Base-by-base conservation (phyloP, 2,888 invertebrate species). In the Habroteleia sp. region DNA sequence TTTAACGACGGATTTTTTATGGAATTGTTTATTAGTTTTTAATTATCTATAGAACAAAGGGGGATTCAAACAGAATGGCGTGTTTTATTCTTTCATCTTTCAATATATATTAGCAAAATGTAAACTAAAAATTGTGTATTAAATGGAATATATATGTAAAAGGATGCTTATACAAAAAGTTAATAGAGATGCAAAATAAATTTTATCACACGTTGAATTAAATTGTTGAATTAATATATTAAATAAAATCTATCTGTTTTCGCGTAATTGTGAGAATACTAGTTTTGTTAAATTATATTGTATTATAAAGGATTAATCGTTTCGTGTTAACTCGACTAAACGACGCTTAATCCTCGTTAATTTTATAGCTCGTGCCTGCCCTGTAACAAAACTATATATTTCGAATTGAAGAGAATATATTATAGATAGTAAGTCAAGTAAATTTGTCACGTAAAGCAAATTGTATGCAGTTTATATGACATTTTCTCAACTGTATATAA, bases 361-460 rank as follows among this genome's bases (percentile, higher is more conserved):
- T 66, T 66, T 58, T 48, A 68, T 74, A 74, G 74, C 74, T 74
- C 68, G 66, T 74, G 74, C 74, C 74, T 74, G 74, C 68, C 74
- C 62, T 68, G 39, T 65, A 16, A 54, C 46, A 50, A 46, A 74
- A 62, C 17, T 54, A 62, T 56, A 42, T 74, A 68, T 73, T 37
- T n/a, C n/a, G 14, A 66, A 60, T 50, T 66, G 39, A 58, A 62
- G 14, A 50, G 17, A 13, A 41, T 31, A 41, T 39, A 48, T 25
- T 39, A 33, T 66, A 66, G 48, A 14, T 27, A 7, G 14, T 73
- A 73, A 73, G 54, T 20, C 6, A 46, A 69, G 13, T 42, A 37
- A 62, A 46, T 44, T 41, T 41, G 41, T 52, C 39, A 37, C 54
- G 31, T 20, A 58, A 44, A 7, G 11, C 13, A 65, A 37, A 37